These are phyloP conservation scores for Ailuropoda melanoleuca DNA, from an alignment of 2,113 vertebrate species.

Conservation along the genomic window DNA sequence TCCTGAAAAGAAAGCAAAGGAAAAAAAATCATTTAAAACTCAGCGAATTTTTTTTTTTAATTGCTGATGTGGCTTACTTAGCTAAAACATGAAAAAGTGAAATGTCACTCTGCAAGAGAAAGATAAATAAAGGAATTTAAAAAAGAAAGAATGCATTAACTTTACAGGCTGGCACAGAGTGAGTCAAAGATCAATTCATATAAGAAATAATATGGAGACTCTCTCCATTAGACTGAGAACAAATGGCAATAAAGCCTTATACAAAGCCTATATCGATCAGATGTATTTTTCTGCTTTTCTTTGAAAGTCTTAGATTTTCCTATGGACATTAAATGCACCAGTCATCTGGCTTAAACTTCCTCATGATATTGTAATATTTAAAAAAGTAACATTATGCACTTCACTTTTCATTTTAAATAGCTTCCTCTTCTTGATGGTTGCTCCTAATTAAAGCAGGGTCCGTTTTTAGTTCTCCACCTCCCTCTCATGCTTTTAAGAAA, in stretches of 20 bases:
- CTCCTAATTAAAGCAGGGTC: not conserved
- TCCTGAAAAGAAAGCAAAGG: constrained; percentile 86
- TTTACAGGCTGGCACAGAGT: constrained; percentile 56
- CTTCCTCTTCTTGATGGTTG: not conserved
- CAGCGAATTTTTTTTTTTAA: constrained; percentile 57
- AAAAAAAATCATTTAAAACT: not conserved
- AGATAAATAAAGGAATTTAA: constrained; percentile 67
- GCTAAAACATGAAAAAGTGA: constrained; percentile 50
- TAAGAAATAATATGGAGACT: constrained; percentile 44
- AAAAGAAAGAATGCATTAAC: constrained; percentile 73
- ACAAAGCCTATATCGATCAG: constrained; percentile 72
- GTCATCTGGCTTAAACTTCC: not conserved
- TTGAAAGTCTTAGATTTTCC: not conserved
- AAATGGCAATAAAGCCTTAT: constrained; percentile 58
- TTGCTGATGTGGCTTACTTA: constrained; percentile 67
- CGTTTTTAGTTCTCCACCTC: not conserved
- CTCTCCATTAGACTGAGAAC: constrained; percentile 68
- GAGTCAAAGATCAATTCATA: constrained; percentile 74
- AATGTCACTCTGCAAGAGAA: not conserved
- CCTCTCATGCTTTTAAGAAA: not conserved
- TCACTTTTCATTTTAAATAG: not conserved
- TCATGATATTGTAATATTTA: not conserved
- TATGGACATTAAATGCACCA: not conserved
- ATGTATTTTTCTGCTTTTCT: constrained; percentile 56
- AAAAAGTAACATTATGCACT: not conserved